Evolutionary conservation across 2,113 vertebrate species (phyloP).

Genomic region (Glareola pratincola): DNA sequence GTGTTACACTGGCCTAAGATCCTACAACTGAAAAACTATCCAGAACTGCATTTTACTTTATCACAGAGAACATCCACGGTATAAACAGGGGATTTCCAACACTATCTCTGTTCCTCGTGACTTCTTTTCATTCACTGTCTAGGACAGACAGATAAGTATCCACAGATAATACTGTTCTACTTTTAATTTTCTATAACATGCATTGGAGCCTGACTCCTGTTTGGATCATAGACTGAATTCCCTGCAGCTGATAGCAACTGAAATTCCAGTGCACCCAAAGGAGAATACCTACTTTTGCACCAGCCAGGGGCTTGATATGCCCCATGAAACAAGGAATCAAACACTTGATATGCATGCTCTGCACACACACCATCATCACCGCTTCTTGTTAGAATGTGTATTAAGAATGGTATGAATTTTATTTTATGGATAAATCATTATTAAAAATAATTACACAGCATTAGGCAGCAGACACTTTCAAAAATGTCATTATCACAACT

Average conservation of each 20-base stretch:
- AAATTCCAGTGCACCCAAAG: background rate
- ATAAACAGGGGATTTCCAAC: background rate
- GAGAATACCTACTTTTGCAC: background rate
- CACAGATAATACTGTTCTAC: background rate
- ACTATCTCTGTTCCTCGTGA: background rate
- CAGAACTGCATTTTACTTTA: slow-evolving; percentile 21
- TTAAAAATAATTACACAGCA: slow-evolving; percentile 71
- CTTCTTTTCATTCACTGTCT: background rate
- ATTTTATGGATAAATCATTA: slow-evolving; percentile 49
- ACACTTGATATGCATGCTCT: slow-evolving; percentile 12
- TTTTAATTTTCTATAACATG: background rate
- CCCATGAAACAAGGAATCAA: background rate
- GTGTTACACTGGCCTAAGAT: background rate
- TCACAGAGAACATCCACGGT: background rate
- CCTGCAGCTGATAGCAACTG: background rate
- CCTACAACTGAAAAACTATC: background rate
- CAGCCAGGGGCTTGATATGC: background rate
- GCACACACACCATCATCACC: background rate
- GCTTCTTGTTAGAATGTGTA: slow-evolving; percentile 6
- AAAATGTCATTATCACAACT: slow-evolving; percentile 65
- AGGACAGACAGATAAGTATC: background rate
- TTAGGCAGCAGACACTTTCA: slow-evolving; percentile 55
- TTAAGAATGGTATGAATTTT: slow-evolving; percentile 39
- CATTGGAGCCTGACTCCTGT: background rate
- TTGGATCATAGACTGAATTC: background rate